Base-by-base conservation (phyloP, 1,140 invertebrate genomes). In the Papilio helenus region DNA sequence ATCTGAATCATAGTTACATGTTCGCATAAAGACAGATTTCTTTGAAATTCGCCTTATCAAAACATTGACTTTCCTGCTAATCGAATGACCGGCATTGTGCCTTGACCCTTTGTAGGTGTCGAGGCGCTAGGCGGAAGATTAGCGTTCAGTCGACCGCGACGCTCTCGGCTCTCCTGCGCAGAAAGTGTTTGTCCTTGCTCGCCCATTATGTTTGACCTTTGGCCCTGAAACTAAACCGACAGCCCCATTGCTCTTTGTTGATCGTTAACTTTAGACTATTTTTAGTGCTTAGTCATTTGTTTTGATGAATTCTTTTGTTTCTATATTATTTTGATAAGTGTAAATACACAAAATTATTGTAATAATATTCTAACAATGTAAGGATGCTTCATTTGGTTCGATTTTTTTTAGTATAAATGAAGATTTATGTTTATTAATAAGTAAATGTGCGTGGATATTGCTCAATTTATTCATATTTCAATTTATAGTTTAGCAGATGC, bases 121-220 rank as follows among this genome's bases (percentile, higher is more conserved):
- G 84, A 84, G 83, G 86, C 87, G 85, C 88, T 87, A 93, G 79
- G 90, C 93, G 93, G 93, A 94, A 94, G 93, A 84, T 83, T 86
- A 79, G 86, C 86, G 89, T 55, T 76, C 89, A 82, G 71, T 80
- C 89, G 85, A 91, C 83, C 90, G 88, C 79, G 86, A 87, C 90
- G 85, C 46, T 82, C 87, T 92, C 90, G 90, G 84, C 46, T 82
- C 87, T 92, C 90, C 91, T 92, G 90, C 92, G 92, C 90, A 93
- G 92, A 94, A 92, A 93, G 89, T 88, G 90, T 88, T 87, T 91
- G 93, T 93, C 93, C 91, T 94, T 94, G 93, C 84, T 82, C 82
- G 81, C 76, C 74, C 79, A 89, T 85, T 89, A 86, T 86, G 81
- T 72, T 74, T 90, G 84, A 91, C 89, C 90, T 93, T 90, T 92